Conservation (phyloP, 2,888 invertebrate genomes). For the Cremastinae sp. region DNA sequence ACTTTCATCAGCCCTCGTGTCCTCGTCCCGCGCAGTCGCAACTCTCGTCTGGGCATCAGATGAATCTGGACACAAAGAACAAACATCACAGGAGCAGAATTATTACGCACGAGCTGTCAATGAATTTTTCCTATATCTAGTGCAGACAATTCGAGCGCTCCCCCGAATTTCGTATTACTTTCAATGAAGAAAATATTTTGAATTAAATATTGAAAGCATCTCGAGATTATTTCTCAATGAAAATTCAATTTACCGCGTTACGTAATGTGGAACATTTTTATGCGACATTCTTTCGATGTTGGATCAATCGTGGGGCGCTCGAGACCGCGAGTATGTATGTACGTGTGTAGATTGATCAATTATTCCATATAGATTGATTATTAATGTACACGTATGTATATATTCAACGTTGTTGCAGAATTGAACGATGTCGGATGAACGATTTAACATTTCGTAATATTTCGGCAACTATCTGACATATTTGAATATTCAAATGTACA, state of each 20-base stretch:
- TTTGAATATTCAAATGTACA: conserved; percentile 53
- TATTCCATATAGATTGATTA: conserved; percentile 2
- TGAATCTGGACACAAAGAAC: conserved; percentile 20
- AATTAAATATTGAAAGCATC: no score
- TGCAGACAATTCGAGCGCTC: no score
- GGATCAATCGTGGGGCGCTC: conserved; percentile 37
- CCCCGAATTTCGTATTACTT: no score
- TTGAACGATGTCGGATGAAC: no score
- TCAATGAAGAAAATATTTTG: no score
- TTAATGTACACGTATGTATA: neutral
- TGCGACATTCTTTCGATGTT: conserved; percentile 48
- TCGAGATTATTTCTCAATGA: neutral
- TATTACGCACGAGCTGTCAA: neutral
- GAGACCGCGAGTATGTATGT: conserved; percentile 7
- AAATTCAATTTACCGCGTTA: conserved; percentile 41
- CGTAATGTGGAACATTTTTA: conserved; percentile 52
- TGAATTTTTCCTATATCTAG: no score
- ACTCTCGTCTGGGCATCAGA: conserved; percentile 40
- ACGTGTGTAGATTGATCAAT: neutral
- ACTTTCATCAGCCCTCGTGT: conserved; percentile 51
- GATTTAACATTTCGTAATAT: conserved; percentile 38
- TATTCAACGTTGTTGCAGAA: neutral
- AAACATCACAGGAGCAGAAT: neutral
- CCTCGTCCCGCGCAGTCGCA: conserved; percentile 60
- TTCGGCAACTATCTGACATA: conserved; percentile 20